These are phyloP conservation scores for Caenorhabditis sulstoni DNA, from an alignment of 2,888 invertebrate species.

Conservation along the genomic window DNA sequence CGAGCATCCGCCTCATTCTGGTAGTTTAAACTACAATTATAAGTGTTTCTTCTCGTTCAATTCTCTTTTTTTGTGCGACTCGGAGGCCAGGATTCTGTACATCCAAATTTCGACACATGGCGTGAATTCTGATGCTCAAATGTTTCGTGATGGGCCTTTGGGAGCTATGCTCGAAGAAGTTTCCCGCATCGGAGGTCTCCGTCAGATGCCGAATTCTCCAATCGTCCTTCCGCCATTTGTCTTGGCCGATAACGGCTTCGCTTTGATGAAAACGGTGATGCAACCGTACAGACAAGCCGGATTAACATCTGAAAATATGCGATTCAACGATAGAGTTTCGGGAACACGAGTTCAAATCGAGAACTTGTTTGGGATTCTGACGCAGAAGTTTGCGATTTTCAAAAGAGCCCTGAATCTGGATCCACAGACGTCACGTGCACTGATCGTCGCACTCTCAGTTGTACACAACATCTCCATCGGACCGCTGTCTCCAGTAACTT, in stretches of 20 bases:
- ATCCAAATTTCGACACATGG: conserved; percentile 2
- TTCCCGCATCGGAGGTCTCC: neutral
- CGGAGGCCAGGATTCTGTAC: conserved; percentile 2
- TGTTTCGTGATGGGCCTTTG: neutral
- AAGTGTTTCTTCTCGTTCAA: conserved; percentile 12
- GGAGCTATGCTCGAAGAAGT: neutral
- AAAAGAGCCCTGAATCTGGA: neutral
- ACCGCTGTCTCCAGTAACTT: neutral
- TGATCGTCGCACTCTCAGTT: neutral
- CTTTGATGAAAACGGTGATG: neutral
- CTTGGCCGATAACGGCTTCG: conserved; percentile 21
- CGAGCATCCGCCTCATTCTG: conserved; percentile 11
- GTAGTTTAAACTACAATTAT: conserved; percentile 3
- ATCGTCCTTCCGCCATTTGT: neutral
- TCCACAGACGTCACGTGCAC: neutral
- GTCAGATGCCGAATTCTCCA: neutral
- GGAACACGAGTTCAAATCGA: conserved; percentile 12
- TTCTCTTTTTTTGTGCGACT: neutral
- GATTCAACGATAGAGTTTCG: neutral
- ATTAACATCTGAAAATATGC: neutral
- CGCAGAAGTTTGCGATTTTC: neutral
- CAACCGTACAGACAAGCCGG: neutral
- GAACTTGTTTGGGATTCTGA: neutral
- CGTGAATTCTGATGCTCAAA: conserved; percentile 7
- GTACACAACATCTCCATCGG: conserved; percentile 1